Evolutionary conservation across 2,888 invertebrate species (phyloP), one percentile per base, ranked within the genome.

Genomic region (Ophioninae sp.): DNA sequence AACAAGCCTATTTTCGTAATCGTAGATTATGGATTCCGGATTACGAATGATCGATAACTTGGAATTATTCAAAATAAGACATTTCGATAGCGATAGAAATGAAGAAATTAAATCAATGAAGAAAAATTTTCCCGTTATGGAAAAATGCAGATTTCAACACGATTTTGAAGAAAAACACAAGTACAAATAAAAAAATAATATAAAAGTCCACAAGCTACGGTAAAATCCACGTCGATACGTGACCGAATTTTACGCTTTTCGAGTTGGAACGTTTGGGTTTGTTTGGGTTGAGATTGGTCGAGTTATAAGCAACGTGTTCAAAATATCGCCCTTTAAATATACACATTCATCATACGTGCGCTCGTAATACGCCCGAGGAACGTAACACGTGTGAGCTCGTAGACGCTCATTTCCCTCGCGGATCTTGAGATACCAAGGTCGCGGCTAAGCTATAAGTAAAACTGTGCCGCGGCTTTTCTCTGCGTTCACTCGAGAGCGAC

Each of bases 381-480:
- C 17, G 50, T 50, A 17, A 50, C 50, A 50, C 50, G 50, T 50
- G 50, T 50, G 50, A 17, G 41, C 21, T 56, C 39, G 23, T 2
- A 7, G 30, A 64, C 30, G 37, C 39, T 62, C 39, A 50, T 64
- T 73, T 73, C 68, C 67, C 10, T 56, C 72, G 59, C 72, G 59
- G 41, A 70, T 69, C 61, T 30, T 39, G 17, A 59, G 59, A 65
- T 10, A 68, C 69, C 69, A 78, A 78, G 78, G 78, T 78, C 78
- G 78, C 70, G 78, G 78, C 69, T 78, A 70, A 78, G 50, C 68
- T 68, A 68, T 68, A 67, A 76, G 76, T 76, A 67, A 67, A 76
- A 76, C 76, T 61, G 44, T 68, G 76, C 76, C 68, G 76, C 68
- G 68, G 59, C 57, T 65, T 23, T 67, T 57, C 57, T 39, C 64